Base-by-base conservation (phyloP, 2,888 invertebrate genomes). In the Tetragonisca angustula region DNA sequence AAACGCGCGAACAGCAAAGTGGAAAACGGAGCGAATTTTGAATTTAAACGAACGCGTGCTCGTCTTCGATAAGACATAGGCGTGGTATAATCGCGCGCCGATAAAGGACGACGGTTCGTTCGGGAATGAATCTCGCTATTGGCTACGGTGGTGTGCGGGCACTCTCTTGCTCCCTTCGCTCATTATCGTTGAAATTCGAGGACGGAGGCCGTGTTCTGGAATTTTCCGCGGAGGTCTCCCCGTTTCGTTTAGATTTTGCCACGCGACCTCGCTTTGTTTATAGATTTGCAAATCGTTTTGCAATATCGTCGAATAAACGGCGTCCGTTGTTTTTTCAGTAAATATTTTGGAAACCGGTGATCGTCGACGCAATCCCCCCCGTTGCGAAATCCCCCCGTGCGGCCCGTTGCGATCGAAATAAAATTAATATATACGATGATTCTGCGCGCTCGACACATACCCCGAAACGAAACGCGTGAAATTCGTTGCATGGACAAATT, bases 101-200 rank as follows among this genome's bases (percentile, higher is more conserved):
- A 75, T 75, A 82, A 82, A 65, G 59, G 68, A 65, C 70, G 68
- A 61, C 52, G 74, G 13, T 27, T 64, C 69, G 52, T 75, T 82
- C 81, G 68, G 70, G 79, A 83, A 81, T 72, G 56, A 79, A 74
- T 64, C 67, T 62, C 27, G 49, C 32, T 19, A 76, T 15, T 78
- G 80, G 82, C 81, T 82, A 43, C 43, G 80, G 82, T 65, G 52
- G 76, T 69, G 59, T 67, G 71, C 72, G 59, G 59, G 64, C 77
- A 76, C 76, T 77, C 79, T 43, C 70, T 49, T 61, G 59, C 77
- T 73, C 67, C 71, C 43, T 43, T 70, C 74, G 65, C 85, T 76
- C 65, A 86, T 89, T 88, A 86, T 89, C 88, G 86, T 79, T 78
- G 68, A 85, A 88, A 88, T 88, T 88, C 88, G 89, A 88, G 89